Conservation (phyloP, 2,888 invertebrate genomes). For the Hermaeophaga mercurialis region DNA sequence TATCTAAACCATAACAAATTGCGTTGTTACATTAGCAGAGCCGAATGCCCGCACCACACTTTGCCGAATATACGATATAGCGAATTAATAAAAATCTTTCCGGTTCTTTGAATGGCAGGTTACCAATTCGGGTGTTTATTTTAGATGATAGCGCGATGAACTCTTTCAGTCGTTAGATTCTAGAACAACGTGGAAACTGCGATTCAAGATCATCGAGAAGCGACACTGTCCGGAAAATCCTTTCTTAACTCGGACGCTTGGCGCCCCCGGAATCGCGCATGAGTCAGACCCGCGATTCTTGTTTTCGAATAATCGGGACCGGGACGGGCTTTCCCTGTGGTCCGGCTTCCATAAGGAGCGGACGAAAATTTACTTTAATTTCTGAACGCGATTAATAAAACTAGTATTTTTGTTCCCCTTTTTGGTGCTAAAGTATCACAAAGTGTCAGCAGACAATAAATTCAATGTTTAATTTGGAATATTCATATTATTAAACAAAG, state of each 20-base stretch:
- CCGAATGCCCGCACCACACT: background rate
- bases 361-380: too few relatives aligned
- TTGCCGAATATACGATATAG: background rate
- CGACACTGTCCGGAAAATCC: slow-evolving; percentile 27
- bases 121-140: background rate
- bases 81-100: background rate
- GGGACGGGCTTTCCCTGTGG: too few relatives aligned
- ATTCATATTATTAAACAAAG: too few relatives aligned
- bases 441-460: too few relatives aligned
- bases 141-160: background rate
- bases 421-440: too few relatives aligned
- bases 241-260: slow-evolving; percentile 26
- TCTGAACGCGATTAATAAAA: too few relatives aligned
- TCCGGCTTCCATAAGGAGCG: too few relatives aligned
- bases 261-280: slow-evolving; percentile 30
- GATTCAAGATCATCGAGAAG: slow-evolving; percentile 14
- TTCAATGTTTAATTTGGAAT: too few relatives aligned
- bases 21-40: slow-evolving; percentile 5
- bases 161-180: background rate
- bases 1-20: slow-evolving; percentile 1
- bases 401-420: too few relatives aligned
- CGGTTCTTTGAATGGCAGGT: background rate
- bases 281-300: slow-evolving; percentile 26
- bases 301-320: slow-evolving; percentile 30
- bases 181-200: background rate